phyloP scores from a whole-genome alignment of 2,113 vertebrate genomes.

The Gadus macrocephalus region DNA sequence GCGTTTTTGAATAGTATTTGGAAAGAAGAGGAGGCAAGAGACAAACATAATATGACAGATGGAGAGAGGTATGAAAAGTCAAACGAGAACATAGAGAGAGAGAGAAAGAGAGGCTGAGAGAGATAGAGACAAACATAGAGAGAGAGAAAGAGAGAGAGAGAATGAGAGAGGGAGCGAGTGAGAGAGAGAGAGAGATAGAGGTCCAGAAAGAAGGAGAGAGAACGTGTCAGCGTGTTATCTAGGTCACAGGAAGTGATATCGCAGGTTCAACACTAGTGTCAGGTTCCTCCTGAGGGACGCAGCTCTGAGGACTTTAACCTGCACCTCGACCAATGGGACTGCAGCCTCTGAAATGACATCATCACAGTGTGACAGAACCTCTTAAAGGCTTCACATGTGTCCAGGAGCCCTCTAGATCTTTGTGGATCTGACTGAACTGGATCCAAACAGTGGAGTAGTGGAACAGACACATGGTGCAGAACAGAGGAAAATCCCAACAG shows the following conservation, averaged over 20 bases:
- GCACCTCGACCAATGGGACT: neutral
- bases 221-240: neutral
- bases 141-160: neutral
- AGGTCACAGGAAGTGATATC: neutral
- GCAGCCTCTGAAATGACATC: too few species aligned
- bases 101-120: neutral
- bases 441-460: too few species aligned
- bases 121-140: neutral
- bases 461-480: too few species aligned
- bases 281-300: neutral
- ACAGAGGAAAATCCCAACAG: too few species aligned
- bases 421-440: too few species aligned
- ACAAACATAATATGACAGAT: neutral
- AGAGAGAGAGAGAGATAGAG: neutral
- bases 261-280: slow-evolving; percentile 2
- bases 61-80: neutral
- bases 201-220: neutral
- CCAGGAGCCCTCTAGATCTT: too few species aligned
- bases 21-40: neutral
- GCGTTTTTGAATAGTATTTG: slow-evolving; percentile 15
- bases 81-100: neutral
- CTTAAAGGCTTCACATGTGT: too few species aligned
- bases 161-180: neutral
- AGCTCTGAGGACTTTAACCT: neutral
- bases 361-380: too few species aligned